Evolutionary conservation across 2,113 vertebrate species (phyloP).

Genomic region (Chitala chitala): DNA sequence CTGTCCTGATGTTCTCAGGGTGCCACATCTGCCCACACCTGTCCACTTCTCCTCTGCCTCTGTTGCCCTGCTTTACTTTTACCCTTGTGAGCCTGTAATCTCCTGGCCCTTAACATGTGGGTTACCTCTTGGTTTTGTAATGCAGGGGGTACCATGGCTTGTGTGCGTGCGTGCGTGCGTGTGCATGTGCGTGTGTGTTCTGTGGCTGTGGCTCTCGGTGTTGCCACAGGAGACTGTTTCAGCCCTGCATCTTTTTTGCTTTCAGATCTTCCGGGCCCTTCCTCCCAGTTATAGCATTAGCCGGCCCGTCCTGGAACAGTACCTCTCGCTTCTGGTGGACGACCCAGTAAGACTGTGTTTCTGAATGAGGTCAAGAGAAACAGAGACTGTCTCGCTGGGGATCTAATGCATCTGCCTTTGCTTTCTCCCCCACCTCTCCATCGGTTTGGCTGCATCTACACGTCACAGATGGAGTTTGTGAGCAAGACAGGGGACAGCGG

Average conservation of each 20-base stretch:
- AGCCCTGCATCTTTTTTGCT: not conserved
- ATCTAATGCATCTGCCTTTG: not conserved
- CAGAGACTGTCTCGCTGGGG: not conserved
- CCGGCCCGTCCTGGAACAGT: slow-evolving; percentile 86
- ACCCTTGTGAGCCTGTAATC: too few relatives aligned
- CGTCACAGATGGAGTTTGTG: slow-evolving; percentile 81
- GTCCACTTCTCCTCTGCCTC: not conserved
- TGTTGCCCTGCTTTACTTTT: not conserved
- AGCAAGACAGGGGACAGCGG: slow-evolving; percentile 87
- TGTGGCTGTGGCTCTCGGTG: not conserved
- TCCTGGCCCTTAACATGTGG: too few relatives aligned
- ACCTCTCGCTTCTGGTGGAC: slow-evolving; percentile 82
- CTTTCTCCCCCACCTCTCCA: not conserved
- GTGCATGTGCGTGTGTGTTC: not conserved
- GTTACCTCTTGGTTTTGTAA: too few relatives aligned
- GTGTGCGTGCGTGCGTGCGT: not conserved
- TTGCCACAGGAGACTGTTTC: not conserved
- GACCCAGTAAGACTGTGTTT: slow-evolving; percentile 72
- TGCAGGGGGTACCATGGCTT: too few relatives aligned
- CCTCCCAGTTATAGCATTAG: slow-evolving; percentile 80
- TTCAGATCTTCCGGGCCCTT: slow-evolving; percentile 80
- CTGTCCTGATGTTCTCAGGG: too few relatives aligned
- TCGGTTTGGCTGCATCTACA: not conserved
- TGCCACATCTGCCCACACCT: too few relatives aligned
- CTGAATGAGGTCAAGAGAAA: too few relatives aligned